Evolutionary conservation across 2,113 vertebrate species (phyloP), one percentile per base, ranked within the genome.

Genomic region (Lutjanus erythropterus): DNA sequence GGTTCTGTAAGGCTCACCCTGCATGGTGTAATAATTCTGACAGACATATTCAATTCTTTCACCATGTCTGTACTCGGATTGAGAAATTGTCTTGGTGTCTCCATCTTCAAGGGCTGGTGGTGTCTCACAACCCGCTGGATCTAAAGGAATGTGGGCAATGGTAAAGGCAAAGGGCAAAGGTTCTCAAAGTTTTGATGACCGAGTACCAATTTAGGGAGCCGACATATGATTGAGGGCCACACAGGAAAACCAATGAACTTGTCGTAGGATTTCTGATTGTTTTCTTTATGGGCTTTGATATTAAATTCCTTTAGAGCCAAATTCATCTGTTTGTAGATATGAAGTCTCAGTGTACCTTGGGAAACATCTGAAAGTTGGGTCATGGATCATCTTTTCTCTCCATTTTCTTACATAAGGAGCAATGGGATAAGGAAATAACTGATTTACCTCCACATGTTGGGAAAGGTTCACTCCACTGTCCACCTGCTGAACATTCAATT

Each of bases 361-460:
- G 19, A 21, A 37, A 37, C 31, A 37, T 15, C 11, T 23, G 19
- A n/a, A 60, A 37, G 21, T 37, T 23, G 21, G 5, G 21, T n/a
- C 31, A 33, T 27, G 7, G n/a, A 27, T 64, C 14, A 27, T 18
- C 2, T 42, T 19, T 44, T 27, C 9, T 33, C 61, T 9, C 6
- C 2, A 16, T 37, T 58, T 46, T 10, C 2, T 4, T 2, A 5
- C 4, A 29, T 29, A 42, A 42, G 8, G 2, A 56, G n/a, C 10
- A 25, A 52, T 6, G 8, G 3, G 6, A 52, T 15, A 14, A 12
- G 25, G 15, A 31, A 33, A 37, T 2, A 47, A n/a, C 25, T 71
- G 29, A 27, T 14, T 95, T 92, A 97, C 96, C 95, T 89, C 84
- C 25, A 77, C 96, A 97, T 56, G 19, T 81, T 62, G 96, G 96